Base-by-base conservation (phyloP, 2,888 invertebrate genomes). In the Caenorhabditis uteleia region DNA sequence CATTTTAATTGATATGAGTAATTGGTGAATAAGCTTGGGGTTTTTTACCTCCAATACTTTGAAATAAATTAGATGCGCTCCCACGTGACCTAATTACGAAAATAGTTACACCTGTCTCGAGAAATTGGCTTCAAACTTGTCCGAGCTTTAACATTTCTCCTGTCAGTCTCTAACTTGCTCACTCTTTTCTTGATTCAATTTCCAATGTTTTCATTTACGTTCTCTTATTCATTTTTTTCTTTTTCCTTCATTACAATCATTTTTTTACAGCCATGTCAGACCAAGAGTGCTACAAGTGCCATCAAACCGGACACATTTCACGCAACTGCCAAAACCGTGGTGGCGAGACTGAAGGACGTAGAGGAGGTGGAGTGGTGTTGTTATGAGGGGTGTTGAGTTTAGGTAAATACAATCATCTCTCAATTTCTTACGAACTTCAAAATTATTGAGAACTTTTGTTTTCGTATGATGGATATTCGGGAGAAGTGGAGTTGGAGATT, bases 251-350 rank as follows among this genome's bases (percentile, higher is more conserved):
- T n/a, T n/a, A n/a, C n/a, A n/a, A 5, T 34, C 14, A 34, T 8
- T 36, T 36, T 36, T 36, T n/a, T n/a, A n/a, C n/a, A n/a, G n/a
- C n/a, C n/a, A 68, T 70, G 70, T 68, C 70, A 12, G 69, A 73
- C 39, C 54, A 49, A 56, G 71, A 68, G 54, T 79, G 78, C 70
- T 80, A 69, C 67, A 72, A 70, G 60, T 80, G 78, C 71, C 71
- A 78, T 58, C 65, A 77, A 66, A 56, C 56, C 16, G 79, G 79
- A 39, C 79, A 79, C 57, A 77, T 77, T 56, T 74, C 78, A 16
- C 62, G 77, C 36, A 71, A 77, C 34, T 77, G 77, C 62, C 69
- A 69, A 21, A 57, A 48, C 27, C 56, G 62, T 34, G 51, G 66
- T 46, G 61, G 54, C 25, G 31, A 40, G 42, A 54, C 54, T 39